Conservation (phyloP, 30 jellyfish, hydroid and myxozoan species). For the Pelagia noctiluca region DNA sequence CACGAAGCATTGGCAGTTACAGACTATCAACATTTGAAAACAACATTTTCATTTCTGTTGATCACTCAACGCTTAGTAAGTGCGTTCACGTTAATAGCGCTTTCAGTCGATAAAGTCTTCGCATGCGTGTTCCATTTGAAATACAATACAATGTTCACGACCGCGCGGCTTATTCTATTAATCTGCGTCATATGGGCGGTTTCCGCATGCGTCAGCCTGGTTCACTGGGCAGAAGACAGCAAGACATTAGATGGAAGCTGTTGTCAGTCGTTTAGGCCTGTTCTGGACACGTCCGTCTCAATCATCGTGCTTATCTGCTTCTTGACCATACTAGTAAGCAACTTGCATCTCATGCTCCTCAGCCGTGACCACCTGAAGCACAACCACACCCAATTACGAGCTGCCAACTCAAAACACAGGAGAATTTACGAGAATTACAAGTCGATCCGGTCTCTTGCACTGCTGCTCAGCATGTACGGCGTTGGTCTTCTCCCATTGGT, state of each 20-base stretch:
- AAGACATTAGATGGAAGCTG: not conserved
- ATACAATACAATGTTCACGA: constrained; percentile 23
- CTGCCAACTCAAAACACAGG: constrained; percentile 19
- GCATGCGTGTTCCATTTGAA: constrained; percentile 69
- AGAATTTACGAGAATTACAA: constrained; percentile 57
- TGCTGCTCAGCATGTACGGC: constrained; percentile 67
- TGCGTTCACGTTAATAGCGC: constrained; percentile 49
- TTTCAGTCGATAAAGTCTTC: constrained; percentile 66
- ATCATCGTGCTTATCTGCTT: constrained; percentile 30
- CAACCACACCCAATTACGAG: constrained; percentile 51
- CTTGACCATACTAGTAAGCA: constrained; percentile 51
- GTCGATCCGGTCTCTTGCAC: constrained; percentile 38
- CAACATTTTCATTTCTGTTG: constrained; percentile 12
- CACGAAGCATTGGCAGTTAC: constrained; percentile 10
- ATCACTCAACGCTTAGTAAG: constrained; percentile 33
- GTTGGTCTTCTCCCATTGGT: constrained; percentile 66
- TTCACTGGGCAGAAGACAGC: constrained; percentile 31
- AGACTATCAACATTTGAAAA: not conserved
- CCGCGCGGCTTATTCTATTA: not conserved
- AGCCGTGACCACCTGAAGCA: constrained; percentile 49
- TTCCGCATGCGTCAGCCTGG: constrained; percentile 25
- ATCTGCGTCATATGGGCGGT: constrained; percentile 35
- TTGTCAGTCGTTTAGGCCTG: constrained; percentile 43
- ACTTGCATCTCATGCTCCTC: constrained; percentile 43
- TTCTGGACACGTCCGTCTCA: constrained; percentile 26